Percentiles rank a stretch among this genome's conserved stretches.
Evolutionary conservation across 2,888 invertebrate species (phyloP).

Genomic region (Hyppa rectilinea): DNA sequence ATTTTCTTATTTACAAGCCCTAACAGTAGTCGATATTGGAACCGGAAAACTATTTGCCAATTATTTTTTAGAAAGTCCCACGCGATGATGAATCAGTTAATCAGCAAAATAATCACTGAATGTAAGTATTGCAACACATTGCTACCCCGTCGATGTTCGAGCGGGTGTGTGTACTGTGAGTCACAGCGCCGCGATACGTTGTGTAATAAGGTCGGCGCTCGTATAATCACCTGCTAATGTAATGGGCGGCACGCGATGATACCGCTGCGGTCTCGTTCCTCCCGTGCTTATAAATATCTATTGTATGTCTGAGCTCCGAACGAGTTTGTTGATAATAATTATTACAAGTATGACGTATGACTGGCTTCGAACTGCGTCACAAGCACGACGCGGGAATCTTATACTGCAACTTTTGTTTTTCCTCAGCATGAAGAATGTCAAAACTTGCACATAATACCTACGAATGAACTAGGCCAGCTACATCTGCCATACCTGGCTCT

Average conservation of each 20-base stretch:
- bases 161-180: constrained; percentile 24
- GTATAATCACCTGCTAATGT: not conserved
- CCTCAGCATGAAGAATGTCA: constrained; percentile 13
- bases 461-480: no score
- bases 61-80: constrained; percentile 23
- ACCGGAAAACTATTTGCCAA: constrained; percentile 35
- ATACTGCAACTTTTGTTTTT: constrained; percentile 35
- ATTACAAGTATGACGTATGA: constrained; percentile 26
- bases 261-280: constrained; percentile 6
- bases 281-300: not conserved
- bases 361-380: constrained; percentile 29
- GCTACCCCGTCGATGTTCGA: not conserved
- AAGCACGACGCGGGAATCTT: constrained; percentile 11
- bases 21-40: not conserved
- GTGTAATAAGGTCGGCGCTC: constrained; percentile 34
- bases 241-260: constrained; percentile 33
- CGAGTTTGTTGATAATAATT: constrained; percentile 9
- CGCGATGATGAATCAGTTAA: constrained; percentile 35
- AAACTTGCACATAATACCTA: not conserved
- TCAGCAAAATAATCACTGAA: constrained; percentile 17
- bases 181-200: constrained; percentile 37
- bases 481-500: not conserved
- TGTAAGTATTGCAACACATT: constrained; percentile 52
- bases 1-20: constrained; percentile 12
- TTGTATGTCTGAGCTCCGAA: not conserved